phyloP scores from a whole-genome alignment of 1,140 invertebrate genomes.

The Anoplolepis gracilipes region DNA sequence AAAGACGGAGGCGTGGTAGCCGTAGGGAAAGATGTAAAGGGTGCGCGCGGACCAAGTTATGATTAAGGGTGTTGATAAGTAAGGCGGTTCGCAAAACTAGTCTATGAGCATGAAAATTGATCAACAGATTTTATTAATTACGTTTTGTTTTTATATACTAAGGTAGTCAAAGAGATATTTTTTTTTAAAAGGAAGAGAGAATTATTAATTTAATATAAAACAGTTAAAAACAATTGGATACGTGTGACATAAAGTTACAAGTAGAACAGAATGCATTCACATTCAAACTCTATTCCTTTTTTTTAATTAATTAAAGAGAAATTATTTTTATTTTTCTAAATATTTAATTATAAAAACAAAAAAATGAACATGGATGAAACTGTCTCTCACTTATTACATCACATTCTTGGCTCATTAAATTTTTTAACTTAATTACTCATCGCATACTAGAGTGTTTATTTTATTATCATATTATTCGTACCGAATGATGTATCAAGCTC shows the following conservation, averaged over 20 bases:
- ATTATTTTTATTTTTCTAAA: too few relatives aligned
- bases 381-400: not conserved
- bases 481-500: not conserved
- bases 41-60: not conserved
- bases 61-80: conserved; percentile 22
- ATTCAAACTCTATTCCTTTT: too few relatives aligned
- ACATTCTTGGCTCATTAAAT: not conserved
- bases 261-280: too few relatives aligned
- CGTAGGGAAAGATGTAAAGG: not conserved
- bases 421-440: not conserved
- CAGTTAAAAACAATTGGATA: too few relatives aligned
- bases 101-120: not conserved
- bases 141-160: not conserved
- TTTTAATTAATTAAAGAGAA: too few relatives aligned
- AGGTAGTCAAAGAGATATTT: not conserved
- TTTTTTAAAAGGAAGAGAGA: too few relatives aligned
- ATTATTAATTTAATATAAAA: too few relatives aligned
- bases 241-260: too few relatives aligned
- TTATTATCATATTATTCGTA: not conserved
- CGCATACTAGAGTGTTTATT: not conserved
- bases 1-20: conserved; percentile 64
- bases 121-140: not conserved
- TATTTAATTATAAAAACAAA: too few relatives aligned
- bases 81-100: not conserved
- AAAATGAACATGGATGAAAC: not conserved